Evolutionary conservation across 1,140 invertebrate genomes (phyloP).

Genomic region (Anthonomus grandis): DNA sequence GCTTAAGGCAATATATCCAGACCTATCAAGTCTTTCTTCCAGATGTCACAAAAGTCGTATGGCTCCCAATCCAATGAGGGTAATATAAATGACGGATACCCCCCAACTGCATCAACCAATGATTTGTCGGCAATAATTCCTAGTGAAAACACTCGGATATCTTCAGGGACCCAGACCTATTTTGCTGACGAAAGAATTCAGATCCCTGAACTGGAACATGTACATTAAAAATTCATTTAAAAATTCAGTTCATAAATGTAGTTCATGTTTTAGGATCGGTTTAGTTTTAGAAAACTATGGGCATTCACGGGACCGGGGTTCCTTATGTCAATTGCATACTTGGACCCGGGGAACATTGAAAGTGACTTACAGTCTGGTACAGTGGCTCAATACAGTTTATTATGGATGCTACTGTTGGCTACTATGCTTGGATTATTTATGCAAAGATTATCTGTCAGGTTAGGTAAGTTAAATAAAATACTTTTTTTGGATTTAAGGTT

Average conservation of each 20-base stretch:
- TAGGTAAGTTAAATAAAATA: conserved; percentile 54
- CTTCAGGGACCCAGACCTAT: conserved; percentile 52
- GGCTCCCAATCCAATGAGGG: too few species aligned
- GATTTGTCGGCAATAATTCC: conserved; percentile 12
- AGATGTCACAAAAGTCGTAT: too few species aligned
- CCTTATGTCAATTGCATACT: conserved; percentile 90
- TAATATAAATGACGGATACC: too few species aligned
- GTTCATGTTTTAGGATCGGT: conserved; percentile 52
- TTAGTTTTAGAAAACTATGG: conserved; percentile 89
- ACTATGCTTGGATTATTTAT: conserved; percentile 84
- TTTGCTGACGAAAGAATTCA: conserved; percentile 62
- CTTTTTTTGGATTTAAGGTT: too few species aligned
- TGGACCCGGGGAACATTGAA: conserved; percentile 94
- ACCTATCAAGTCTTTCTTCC: too few species aligned
- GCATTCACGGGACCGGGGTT: conserved; percentile 92
- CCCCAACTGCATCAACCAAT: too few species aligned
- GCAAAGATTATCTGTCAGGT: conserved; percentile 79
- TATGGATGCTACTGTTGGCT: conserved; percentile 87
- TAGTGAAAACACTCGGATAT: conserved; percentile 40
- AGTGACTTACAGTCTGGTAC: conserved; percentile 86
- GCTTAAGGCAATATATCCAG: too few species aligned
- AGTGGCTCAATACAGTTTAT: conserved; percentile 71
- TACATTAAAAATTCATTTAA: conserved; percentile 19
- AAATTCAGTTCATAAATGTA: too few species aligned
- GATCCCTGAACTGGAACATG: conserved; percentile 55